Percentiles rank a stretch among this genome's conserved stretches.
Conservation (phyloP, 2,113 vertebrate species). For the Oenanthe melanoleuca region DNA sequence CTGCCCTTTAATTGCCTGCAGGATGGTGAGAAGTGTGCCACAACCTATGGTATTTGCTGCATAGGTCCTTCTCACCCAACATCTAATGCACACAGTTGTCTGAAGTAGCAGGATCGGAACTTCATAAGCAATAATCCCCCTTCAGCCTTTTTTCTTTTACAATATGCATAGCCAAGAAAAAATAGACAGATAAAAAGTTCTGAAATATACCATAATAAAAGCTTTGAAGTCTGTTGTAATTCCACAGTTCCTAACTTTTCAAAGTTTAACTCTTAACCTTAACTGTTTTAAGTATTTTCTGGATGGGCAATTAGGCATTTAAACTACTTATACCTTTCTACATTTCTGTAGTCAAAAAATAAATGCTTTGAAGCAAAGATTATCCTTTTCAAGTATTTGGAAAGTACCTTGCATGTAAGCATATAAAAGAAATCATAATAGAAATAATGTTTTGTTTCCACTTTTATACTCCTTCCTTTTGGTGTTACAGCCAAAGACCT, state of each 20-base stretch:
- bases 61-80: background rate
- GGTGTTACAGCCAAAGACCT: slow-evolving; percentile 27
- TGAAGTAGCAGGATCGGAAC: background rate
- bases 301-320: background rate
- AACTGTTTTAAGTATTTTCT: background rate
- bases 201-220: background rate
- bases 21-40: background rate
- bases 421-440: background rate
- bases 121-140: background rate
- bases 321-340: background rate
- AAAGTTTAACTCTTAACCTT: background rate
- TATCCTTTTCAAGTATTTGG: slow-evolving; percentile 7
- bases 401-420: background rate
- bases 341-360: background rate
- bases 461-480: background rate
- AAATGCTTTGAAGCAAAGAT: slow-evolving; percentile 5
- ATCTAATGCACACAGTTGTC: background rate
- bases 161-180: background rate
- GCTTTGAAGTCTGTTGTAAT: background rate
- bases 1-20: background rate
- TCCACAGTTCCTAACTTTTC: background rate
- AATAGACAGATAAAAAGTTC: background rate
- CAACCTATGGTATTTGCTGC: rapidly evolving
- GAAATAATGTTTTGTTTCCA: background rate
- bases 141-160: background rate